Conservation (phyloP, 2,113 vertebrate species). For the Condylura cristata region DNA sequence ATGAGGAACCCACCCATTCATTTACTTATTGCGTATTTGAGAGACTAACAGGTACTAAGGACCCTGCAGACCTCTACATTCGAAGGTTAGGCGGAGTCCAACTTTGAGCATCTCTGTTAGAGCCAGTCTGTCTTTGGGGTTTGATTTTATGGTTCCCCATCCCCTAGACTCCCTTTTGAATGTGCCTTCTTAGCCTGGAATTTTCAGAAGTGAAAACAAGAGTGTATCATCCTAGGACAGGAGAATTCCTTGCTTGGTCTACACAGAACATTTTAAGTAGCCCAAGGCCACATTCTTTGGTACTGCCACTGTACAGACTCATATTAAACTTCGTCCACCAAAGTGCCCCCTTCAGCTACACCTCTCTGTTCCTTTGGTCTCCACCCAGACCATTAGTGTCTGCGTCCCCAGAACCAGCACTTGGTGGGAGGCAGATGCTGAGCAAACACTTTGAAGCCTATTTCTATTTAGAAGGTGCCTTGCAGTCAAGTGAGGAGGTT, state of each 20-base stretch:
- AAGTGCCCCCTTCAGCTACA: not conserved
- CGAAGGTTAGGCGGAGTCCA: not conserved
- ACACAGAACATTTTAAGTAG: not conserved
- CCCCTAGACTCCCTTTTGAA: not conserved
- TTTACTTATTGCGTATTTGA: not conserved
- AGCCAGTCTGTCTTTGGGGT: not conserved
- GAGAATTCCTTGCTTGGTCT: not conserved
- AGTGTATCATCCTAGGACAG: not conserved
- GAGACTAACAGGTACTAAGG: not conserved
- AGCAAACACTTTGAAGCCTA: not conserved
- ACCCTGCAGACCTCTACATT: not conserved
- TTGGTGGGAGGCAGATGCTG: not conserved
- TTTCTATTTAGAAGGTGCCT: not conserved
- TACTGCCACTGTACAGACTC: not conserved
- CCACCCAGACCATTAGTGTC: not conserved
- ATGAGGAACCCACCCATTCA: not conserved
- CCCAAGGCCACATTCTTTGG: not conserved
- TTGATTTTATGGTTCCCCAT: not conserved
- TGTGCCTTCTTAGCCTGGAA: not conserved
- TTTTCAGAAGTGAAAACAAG: not conserved
- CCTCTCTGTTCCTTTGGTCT: not conserved
- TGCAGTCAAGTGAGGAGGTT: not conserved
- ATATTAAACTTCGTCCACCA: not conserved
- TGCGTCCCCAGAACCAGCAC: not conserved
- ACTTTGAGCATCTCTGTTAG: not conserved